phyloP scores from a whole-genome alignment of 1,140 invertebrate species.

The Drosophila ercepeae region DNA sequence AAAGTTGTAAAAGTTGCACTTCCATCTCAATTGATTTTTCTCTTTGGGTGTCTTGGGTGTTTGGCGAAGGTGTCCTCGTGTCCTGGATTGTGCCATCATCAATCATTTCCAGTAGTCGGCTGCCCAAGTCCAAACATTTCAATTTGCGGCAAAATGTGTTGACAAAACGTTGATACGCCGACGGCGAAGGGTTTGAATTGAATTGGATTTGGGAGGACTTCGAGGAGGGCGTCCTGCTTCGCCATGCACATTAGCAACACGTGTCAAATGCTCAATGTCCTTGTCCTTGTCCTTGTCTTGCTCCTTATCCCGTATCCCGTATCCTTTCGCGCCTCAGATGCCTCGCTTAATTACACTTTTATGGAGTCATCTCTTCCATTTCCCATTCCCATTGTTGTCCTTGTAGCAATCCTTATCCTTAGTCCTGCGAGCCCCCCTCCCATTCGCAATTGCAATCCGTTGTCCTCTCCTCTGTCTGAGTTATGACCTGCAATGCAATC shows the following conservation, averaged over 20 bases:
- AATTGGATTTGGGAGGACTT: slow-evolving; percentile 1
- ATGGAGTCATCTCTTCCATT: slow-evolving; percentile 54
- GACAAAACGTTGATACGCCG: slow-evolving; percentile 44
- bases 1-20: slow-evolving; percentile 18
- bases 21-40: neutral
- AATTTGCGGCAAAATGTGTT: slow-evolving; percentile 50
- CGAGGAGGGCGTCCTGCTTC: neutral
- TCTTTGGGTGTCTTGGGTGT: too few species aligned
- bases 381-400: slow-evolving; percentile 27
- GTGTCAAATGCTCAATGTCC: slow-evolving; percentile 54
- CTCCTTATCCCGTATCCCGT: neutral
- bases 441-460: slow-evolving; percentile 59
- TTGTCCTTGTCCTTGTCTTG: slow-evolving; percentile 9
- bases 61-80: neutral
- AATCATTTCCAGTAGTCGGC: slow-evolving; percentile 25
- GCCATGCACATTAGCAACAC: slow-evolving; percentile 70
- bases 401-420: neutral
- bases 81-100: slow-evolving; percentile 23
- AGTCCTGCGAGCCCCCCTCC: slow-evolving; percentile 5
- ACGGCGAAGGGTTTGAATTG: slow-evolving; percentile 11
- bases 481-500: slow-evolving; percentile 70
- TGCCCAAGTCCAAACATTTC: slow-evolving; percentile 32
- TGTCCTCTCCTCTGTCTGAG: slow-evolving; percentile 62
- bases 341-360: slow-evolving; percentile 75
- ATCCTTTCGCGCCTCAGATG: slow-evolving; percentile 25